Percentiles rank a stretch among this genome's conserved stretches.
Evolutionary conservation across 2,888 invertebrate species (phyloP).

Genomic region (Cataglyphis cursor): DNA sequence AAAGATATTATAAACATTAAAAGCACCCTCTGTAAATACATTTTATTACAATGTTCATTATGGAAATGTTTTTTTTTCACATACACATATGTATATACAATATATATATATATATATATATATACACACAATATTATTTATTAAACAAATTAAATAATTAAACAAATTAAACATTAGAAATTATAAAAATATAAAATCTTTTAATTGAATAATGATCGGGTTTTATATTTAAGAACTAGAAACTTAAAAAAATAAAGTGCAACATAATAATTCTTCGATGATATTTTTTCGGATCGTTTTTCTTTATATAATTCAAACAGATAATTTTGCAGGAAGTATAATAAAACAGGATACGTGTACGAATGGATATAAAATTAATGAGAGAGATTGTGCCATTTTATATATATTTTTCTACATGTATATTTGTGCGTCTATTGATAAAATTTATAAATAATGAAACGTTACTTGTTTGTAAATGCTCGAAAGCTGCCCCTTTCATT

Average conservation of each 20-base stretch:
- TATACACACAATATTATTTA: not conserved
- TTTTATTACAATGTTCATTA: not conserved
- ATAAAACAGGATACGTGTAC: not conserved
- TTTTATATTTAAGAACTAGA: not conserved
- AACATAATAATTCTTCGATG: not conserved
- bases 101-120: no score
- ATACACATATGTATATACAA: not conserved
- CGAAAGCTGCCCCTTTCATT: not conserved
- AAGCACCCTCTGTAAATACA: not conserved
- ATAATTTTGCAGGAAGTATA: not conserved
- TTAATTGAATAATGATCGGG: not conserved
- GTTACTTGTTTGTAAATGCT: constrained; percentile 3
- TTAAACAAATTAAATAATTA: not conserved
- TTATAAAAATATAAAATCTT: not conserved
- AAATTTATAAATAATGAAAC: constrained; percentile 16
- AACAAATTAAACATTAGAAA: not conserved
- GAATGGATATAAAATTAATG: constrained; percentile 26
- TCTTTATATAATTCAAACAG: not conserved
- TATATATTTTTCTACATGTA: not conserved
- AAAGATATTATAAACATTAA: not conserved
- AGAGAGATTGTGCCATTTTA: constrained; percentile 1
- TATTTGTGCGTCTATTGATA: constrained; percentile 25
- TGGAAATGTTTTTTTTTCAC: not conserved
- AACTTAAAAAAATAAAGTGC: not conserved
- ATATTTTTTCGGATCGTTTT: not conserved